Evolutionary conservation across 2,888 invertebrate genomes (phyloP).

Genomic region (Willowsia nigromaculata): DNA sequence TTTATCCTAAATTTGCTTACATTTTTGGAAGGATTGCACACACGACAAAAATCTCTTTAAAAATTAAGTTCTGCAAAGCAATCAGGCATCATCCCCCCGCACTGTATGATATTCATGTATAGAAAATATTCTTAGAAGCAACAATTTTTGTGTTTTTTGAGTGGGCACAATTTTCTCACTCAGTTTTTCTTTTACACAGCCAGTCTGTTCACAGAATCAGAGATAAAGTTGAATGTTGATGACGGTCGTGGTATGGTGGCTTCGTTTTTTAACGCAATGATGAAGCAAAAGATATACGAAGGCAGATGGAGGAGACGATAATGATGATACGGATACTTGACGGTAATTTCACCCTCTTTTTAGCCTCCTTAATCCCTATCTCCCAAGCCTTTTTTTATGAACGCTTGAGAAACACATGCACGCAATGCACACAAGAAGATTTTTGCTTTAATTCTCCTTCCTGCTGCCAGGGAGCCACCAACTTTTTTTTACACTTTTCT

Average conservation of each 20-base stretch:
- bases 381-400: background rate
- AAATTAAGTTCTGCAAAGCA: background rate
- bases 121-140: constrained; percentile 6
- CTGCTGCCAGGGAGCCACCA: no score
- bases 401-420: background rate
- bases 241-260: background rate
- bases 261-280: no score
- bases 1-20: constrained; percentile 63
- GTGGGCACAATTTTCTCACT: background rate
- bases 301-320: constrained; percentile 32
- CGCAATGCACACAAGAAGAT: background rate
- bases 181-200: background rate
- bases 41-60: background rate
- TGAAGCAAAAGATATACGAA: no score
- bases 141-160: background rate
- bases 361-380: constrained; percentile 56
- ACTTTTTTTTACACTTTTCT: no score
- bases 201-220: background rate
- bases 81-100: background rate
- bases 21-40: background rate
- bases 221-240: background rate
- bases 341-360: constrained; percentile 68
- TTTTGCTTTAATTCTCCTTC: background rate
- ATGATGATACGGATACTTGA: constrained; percentile 64
- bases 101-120: background rate